Evolutionary conservation across 2,797 vertebrate species (phyloP).

Genomic region (Glyptemys insculpta): DNA sequence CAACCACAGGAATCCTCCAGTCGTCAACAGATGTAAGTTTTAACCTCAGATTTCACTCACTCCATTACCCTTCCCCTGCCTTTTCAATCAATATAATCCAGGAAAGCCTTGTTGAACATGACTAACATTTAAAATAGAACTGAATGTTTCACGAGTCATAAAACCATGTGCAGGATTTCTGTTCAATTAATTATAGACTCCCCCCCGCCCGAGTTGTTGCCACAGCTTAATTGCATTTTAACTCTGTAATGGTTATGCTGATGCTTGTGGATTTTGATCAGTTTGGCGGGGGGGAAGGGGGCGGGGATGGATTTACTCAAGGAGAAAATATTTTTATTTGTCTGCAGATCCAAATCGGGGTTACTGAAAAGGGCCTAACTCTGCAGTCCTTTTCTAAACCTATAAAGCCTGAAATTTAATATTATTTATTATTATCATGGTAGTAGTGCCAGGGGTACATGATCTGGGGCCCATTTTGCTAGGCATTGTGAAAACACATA

Average conservation of each 20-base stretch:
- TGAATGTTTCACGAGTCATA: neutral
- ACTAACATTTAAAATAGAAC: neutral
- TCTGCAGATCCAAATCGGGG: neutral
- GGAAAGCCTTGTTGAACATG: neutral
- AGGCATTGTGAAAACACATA: constrained; percentile 1
- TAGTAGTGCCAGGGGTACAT: neutral
- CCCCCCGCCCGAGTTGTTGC: neutral
- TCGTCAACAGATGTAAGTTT: fast-evolving
- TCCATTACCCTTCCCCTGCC: neutral
- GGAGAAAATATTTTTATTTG: neutral
- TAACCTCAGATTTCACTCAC: neutral
- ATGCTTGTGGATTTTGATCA: neutral
- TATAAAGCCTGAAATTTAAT: constrained; percentile 41
- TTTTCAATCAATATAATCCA: fast-evolving
- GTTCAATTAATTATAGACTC: neutral
- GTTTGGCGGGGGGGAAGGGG: too few species aligned
- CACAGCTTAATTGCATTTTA: neutral
- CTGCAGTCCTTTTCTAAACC: neutral
- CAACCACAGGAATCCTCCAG: neutral
- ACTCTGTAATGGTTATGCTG: neutral
- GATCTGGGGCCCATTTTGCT: neutral
- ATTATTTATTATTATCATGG: constrained; percentile 41
- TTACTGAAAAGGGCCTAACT: constrained; percentile 2
- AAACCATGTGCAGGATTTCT: neutral
- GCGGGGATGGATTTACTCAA: neutral